Percentiles rank a stretch among this genome's conserved stretches.
Conservation (phyloP, 2,113 vertebrate genomes). For the Manacus vitellinus region DNA sequence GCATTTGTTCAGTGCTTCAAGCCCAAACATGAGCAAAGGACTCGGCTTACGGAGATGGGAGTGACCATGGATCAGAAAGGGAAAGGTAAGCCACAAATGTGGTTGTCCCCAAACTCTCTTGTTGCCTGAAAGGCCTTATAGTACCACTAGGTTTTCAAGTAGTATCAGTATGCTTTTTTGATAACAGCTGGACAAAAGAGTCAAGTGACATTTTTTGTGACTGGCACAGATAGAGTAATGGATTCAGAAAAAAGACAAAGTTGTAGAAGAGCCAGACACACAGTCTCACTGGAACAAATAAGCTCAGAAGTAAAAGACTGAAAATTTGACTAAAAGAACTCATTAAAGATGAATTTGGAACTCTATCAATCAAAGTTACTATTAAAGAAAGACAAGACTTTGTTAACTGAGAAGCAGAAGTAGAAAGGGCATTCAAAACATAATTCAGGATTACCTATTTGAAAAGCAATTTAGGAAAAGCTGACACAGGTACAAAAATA, state of each 20-base stretch:
- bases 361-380: neutral
- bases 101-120: neutral
- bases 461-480: neutral
- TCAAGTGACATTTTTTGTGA: neutral
- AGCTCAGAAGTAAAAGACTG: neutral
- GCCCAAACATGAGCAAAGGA: neutral
- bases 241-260: neutral
- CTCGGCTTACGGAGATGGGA: rapidly evolving
- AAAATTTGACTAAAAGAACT: neutral
- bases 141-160: neutral
- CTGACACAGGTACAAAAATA: neutral
- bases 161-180: neutral
- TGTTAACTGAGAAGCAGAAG: neutral
- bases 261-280: neutral
- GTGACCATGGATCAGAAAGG: neutral
- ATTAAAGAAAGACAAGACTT: neutral
- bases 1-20: neutral
- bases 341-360: neutral
- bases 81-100: neutral
- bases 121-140: neutral
- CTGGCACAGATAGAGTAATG: neutral
- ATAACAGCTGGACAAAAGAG: neutral
- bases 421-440: neutral
- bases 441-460: neutral
- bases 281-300: neutral